Evolutionary conservation across 1,140 invertebrate genomes (phyloP).

Genomic region (Aethina tumida): DNA sequence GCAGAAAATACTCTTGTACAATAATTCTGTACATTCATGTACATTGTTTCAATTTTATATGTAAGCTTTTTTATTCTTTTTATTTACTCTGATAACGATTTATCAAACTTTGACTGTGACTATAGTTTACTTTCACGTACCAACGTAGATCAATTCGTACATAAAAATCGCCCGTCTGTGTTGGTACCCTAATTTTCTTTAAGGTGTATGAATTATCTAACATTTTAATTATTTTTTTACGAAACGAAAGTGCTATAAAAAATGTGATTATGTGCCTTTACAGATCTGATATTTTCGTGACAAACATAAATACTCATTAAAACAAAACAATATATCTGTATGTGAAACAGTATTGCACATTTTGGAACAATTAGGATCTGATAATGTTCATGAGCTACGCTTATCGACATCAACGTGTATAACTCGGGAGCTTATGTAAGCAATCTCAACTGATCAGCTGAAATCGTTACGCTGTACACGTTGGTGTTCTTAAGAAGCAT

Average conservation of each 20-base stretch:
- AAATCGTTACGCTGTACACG: constrained; percentile 3
- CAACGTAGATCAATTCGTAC: not conserved
- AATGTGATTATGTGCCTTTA: constrained; percentile 26
- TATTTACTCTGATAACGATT: constrained; percentile 3
- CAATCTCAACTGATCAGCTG: not conserved
- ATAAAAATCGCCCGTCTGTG: not conserved
- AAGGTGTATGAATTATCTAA: constrained; percentile 5
- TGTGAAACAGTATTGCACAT: too few relatives aligned
- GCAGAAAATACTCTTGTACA: too few relatives aligned
- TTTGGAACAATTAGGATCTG: too few relatives aligned
- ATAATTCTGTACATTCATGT: too few relatives aligned
- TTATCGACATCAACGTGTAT: too few relatives aligned
- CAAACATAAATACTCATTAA: too few relatives aligned
- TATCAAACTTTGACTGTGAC: not conserved
- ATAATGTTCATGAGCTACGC: too few relatives aligned
- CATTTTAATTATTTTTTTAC: not conserved
- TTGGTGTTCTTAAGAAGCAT: constrained; percentile 5
- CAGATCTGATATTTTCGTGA: constrained; percentile 19
- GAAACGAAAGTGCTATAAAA: constrained; percentile 1
- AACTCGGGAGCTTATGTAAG: constrained; percentile 4
- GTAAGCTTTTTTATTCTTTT: constrained; percentile 6
- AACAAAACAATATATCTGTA: too few relatives aligned
- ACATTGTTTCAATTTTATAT: too few relatives aligned
- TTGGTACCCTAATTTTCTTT: constrained; percentile 3
- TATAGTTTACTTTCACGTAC: constrained; percentile 1